Conservation (phyloP, 2,797 vertebrate genomes). For the Poeciliopsis presidionis region DNA sequence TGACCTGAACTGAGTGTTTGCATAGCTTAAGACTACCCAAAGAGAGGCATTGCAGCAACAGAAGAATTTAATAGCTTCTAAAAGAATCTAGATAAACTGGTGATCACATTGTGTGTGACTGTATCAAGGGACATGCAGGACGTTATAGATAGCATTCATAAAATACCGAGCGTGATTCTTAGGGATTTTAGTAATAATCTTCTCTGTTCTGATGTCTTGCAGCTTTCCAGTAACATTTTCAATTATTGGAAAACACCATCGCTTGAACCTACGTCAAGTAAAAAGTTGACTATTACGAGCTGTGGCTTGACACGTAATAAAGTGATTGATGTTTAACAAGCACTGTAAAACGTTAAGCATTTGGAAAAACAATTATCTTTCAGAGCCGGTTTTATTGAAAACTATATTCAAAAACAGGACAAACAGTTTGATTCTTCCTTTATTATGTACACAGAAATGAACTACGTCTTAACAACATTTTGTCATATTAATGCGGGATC, state of each 20-base stretch:
- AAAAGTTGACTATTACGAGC: background rate
- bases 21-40: background rate
- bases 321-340: background rate
- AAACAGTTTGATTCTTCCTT: background rate
- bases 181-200: background rate
- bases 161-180: background rate
- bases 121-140: background rate
- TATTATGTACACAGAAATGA: background rate
- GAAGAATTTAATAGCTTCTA: background rate
- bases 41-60: background rate
- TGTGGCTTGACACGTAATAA: background rate
- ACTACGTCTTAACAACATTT: slow-evolving; percentile 8
- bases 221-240: background rate
- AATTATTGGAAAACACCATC: background rate
- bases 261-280: background rate
- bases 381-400: background rate
- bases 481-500: slow-evolving; percentile 8
- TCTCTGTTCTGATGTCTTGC: background rate
- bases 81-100: too few relatives aligned
- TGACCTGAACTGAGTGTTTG: background rate
- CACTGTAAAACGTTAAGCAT: background rate
- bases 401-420: background rate
- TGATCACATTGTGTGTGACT: background rate
- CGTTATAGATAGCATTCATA: background rate
- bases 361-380: background rate